These are phyloP conservation scores for Formica exsecta DNA, from an alignment of 1,140 invertebrate species.

Conservation along the genomic window DNA sequence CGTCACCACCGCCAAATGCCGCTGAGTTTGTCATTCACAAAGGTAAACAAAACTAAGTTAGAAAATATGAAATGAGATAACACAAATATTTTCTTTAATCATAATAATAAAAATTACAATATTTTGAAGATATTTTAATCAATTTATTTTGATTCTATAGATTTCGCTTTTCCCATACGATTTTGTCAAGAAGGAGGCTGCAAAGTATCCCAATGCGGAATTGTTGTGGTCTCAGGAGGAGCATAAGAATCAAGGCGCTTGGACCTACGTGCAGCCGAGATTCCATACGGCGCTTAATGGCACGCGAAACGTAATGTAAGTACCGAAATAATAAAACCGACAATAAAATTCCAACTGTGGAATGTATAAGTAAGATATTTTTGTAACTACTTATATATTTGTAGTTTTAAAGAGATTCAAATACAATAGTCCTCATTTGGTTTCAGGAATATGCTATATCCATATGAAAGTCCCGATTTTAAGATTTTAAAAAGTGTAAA, in stretches of 20 bases:
- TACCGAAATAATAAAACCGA: constrained; percentile 59
- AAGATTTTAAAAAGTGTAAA: too few species aligned
- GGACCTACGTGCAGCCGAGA: constrained; percentile 97
- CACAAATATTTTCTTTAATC: not conserved
- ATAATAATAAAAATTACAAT: constrained; percentile 19
- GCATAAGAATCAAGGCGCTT: constrained; percentile 99
- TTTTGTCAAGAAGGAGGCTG: constrained; percentile 95
- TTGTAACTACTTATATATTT: too few species aligned
- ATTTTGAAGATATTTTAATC: constrained; percentile 18
- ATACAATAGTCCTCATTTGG: too few species aligned
- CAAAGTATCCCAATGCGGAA: constrained; percentile 96
- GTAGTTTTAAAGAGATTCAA: too few species aligned
- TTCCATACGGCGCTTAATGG: constrained; percentile 93
- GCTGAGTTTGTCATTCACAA: constrained; percentile 98
- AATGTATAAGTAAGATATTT: not conserved
- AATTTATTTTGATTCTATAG: constrained; percentile 85
- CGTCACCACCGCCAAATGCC: constrained; percentile 96
- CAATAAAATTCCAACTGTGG: not conserved
- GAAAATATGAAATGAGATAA: not conserved
- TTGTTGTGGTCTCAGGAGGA: constrained; percentile 98
- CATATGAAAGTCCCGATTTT: too few species aligned
- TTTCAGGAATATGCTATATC: too few species aligned
- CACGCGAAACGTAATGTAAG: constrained; percentile 90
- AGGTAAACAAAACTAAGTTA: constrained; percentile 84
- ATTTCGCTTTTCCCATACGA: constrained; percentile 99